Conservation (phyloP, 2,888 invertebrate genomes). For the Acleris cristana region DNA sequence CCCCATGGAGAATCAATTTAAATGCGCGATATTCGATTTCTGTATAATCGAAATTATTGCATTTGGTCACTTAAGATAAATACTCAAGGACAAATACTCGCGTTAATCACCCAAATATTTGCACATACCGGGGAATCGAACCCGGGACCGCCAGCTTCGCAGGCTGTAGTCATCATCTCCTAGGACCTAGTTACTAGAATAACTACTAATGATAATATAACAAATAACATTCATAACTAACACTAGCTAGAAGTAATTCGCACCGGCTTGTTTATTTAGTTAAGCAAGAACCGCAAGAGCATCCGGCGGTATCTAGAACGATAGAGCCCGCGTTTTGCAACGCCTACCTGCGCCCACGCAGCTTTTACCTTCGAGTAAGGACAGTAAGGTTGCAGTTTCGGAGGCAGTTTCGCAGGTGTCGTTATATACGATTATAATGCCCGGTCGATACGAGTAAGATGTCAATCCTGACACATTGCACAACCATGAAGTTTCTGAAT, state of each 20-base stretch:
- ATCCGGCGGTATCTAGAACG: slow-evolving; percentile 22
- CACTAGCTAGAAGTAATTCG: not conserved
- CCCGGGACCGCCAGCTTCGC: too few relatives aligned
- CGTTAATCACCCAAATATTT: too few relatives aligned
- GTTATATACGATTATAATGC: not conserved
- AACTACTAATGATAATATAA: too few relatives aligned
- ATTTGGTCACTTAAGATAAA: too few relatives aligned
- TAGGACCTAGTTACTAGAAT: too few relatives aligned
- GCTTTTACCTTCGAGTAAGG: slow-evolving; percentile 4
- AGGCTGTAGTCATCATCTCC: too few relatives aligned
- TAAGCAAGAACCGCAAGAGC: slow-evolving; percentile 12
- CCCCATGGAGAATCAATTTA: too few relatives aligned
- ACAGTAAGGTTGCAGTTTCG: not conserved
- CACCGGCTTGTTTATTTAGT: slow-evolving; percentile 5
- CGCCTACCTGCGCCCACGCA: slow-evolving; percentile 3
- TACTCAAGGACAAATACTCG: too few relatives aligned
- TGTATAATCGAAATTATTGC: too few relatives aligned
- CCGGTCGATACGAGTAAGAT: not conserved
- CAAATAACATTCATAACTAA: not conserved
- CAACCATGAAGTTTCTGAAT: too few relatives aligned
- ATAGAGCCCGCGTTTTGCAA: slow-evolving; percentile 11
- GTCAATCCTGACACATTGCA: not conserved
- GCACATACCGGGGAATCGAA: too few relatives aligned
- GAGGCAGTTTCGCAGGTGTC: slow-evolving; percentile 13
- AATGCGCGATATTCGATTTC: too few relatives aligned